Conservation (phyloP, 2,888 invertebrate genomes). For the Epiblema foenella region DNA sequence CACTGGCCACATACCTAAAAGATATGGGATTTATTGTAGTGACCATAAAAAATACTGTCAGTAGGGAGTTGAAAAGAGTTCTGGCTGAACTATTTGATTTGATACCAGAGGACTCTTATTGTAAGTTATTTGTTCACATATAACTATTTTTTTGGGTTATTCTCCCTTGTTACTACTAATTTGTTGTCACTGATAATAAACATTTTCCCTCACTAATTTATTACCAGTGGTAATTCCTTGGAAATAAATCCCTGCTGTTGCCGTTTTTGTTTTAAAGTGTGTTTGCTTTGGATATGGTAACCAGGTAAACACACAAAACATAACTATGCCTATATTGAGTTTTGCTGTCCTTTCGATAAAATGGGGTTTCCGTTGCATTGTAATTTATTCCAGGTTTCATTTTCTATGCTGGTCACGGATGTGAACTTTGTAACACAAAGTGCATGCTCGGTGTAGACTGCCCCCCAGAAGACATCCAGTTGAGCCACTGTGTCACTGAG, state of each 20-base stretch:
- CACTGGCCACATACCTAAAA: slow-evolving; percentile 65
- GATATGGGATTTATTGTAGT: slow-evolving; percentile 71
- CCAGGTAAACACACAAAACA: too few species aligned
- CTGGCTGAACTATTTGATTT: slow-evolving; percentile 60
- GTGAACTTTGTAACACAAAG: slow-evolving; percentile 78
- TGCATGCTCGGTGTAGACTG: slow-evolving; percentile 80
- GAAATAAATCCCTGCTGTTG: too few species aligned
- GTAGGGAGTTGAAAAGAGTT: slow-evolving; percentile 59
- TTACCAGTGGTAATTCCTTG: too few species aligned
- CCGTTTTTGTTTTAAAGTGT: too few species aligned
- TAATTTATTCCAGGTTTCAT: slow-evolving; percentile 72
- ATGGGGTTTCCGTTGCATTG: too few species aligned
- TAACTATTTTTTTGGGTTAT: not conserved
- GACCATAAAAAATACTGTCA: slow-evolving; percentile 65
- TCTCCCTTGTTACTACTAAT: too few species aligned
- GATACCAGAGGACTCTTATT: slow-evolving; percentile 74
- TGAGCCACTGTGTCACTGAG: slow-evolving; percentile 76
- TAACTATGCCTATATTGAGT: too few species aligned
- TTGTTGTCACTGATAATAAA: too few species aligned
- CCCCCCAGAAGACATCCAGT: slow-evolving; percentile 69
- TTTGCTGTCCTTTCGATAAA: too few species aligned
- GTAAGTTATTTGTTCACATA: slow-evolving; percentile 61
- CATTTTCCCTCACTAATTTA: too few species aligned
- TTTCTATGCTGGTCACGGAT: slow-evolving; percentile 85
- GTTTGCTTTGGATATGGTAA: too few species aligned